Evolutionary conservation across 2,888 invertebrate species (phyloP).

Genomic region (Cyrtodaria siliqua): DNA sequence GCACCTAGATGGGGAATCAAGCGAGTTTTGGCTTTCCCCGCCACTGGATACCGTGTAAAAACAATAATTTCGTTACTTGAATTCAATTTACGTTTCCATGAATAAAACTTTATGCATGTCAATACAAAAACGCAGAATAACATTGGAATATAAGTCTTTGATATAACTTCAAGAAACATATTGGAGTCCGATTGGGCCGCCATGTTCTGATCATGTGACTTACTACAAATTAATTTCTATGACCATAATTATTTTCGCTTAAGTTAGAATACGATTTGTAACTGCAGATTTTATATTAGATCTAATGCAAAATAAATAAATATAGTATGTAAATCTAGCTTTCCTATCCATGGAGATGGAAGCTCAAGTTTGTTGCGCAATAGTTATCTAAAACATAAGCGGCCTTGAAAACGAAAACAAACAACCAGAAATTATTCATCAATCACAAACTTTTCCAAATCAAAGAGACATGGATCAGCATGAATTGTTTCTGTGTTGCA

Average conservation of each 20-base stretch:
- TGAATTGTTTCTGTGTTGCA: slow-evolving; percentile 80
- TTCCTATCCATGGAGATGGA: too few relatives aligned
- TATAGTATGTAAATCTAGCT: too few relatives aligned
- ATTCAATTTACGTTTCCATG: not conserved
- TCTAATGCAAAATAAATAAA: too few relatives aligned
- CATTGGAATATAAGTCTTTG: not conserved
- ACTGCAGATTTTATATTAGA: too few relatives aligned
- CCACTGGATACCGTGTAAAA: slow-evolving; percentile 70
- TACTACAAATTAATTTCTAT: too few relatives aligned
- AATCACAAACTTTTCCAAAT: not conserved
- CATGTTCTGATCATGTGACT: slow-evolving; percentile 58
- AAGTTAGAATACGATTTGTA: too few relatives aligned
- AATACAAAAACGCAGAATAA: not conserved
- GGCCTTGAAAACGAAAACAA: slow-evolving; percentile 27
- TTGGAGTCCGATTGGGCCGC: slow-evolving; percentile 14
- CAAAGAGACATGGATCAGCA: slow-evolving; percentile 78
- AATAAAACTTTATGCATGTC: not conserved
- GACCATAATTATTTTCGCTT: too few relatives aligned
- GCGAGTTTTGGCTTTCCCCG: slow-evolving; percentile 73
- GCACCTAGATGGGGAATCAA: slow-evolving; percentile 66
- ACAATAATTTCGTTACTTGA: slow-evolving; percentile 55
- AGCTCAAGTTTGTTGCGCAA: slow-evolving; percentile 26
- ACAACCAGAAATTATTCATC: not conserved
- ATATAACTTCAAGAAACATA: not conserved
- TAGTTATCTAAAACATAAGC: slow-evolving; percentile 28